phyloP scores from a whole-genome alignment of 2,797 vertebrate species.

The Hydrocynus forskahlii region DNA sequence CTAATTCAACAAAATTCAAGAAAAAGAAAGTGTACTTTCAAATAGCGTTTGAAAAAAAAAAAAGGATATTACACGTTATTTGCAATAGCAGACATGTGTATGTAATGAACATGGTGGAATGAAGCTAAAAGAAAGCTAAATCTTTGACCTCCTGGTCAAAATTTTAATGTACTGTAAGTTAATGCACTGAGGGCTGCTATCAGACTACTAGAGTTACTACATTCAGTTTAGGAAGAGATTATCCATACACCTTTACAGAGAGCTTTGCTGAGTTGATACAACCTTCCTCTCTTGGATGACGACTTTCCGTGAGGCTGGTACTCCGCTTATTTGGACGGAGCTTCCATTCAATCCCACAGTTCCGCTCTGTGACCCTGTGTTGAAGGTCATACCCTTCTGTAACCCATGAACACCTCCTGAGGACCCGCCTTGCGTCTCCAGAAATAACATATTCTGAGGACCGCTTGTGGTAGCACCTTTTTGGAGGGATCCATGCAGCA shows the following conservation, averaged over 20 bases:
- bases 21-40: not conserved
- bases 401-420: conserved; percentile 40
- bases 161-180: not conserved
- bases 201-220: conserved; percentile 7
- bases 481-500: conserved; percentile 54
- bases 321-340: conserved; percentile 13
- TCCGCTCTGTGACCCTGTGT: conserved; percentile 37
- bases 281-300: conserved; percentile 60
- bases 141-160: not conserved
- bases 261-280: conserved; percentile 34
- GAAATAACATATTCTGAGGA: conserved; percentile 20
- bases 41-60: not conserved
- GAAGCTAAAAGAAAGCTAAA: not conserved
- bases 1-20: not conserved
- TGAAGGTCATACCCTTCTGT: conserved; percentile 9
- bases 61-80: not conserved
- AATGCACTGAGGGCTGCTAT: conserved; percentile 17
- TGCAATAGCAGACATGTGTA: not conserved
- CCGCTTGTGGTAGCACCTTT: conserved; percentile 29
- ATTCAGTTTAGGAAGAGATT: not conserved
- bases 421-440: conserved; percentile 38
- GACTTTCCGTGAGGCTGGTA: conserved; percentile 50
- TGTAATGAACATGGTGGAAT: not conserved
- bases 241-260: conserved; percentile 22
- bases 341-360: conserved; percentile 33